Conservation (phyloP, 2,797 vertebrate species). For the Dryobates pubescens region DNA sequence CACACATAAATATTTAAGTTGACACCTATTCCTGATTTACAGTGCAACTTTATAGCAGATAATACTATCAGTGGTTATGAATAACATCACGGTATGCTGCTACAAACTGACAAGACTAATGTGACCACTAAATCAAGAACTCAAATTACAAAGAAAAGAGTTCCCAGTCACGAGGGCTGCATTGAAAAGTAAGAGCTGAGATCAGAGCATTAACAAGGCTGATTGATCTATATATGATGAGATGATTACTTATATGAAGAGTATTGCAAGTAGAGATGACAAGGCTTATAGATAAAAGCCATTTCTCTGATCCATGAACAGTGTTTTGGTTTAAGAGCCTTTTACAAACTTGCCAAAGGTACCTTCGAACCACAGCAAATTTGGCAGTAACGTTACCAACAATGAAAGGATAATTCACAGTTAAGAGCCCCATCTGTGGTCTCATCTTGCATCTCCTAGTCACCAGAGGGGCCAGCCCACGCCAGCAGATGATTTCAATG, state of each 20-base stretch:
- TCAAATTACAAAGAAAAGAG: conserved; percentile 86
- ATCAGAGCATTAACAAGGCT: conserved; percentile 82
- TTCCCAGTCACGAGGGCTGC: conserved; percentile 78
- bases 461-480: conserved; percentile 45
- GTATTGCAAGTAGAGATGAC: conserved; percentile 80
- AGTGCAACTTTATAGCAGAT: conserved; percentile 83
- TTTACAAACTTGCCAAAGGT: conserved; percentile 74
- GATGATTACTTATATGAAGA: conserved; percentile 85
- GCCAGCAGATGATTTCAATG: background rate
- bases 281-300: conserved; percentile 83
- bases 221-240: conserved; percentile 86
- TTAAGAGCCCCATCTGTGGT: conserved; percentile 50
- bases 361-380: conserved; percentile 73
- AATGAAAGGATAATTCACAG: conserved; percentile 62
- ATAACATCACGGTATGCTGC: conserved; percentile 82
- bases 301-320: conserved; percentile 75
- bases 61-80: conserved; percentile 85
- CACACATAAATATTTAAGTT: conserved; percentile 83
- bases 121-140: conserved; percentile 85
- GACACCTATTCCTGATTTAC: conserved; percentile 85
- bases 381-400: conserved; percentile 70
- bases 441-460: conserved; percentile 26
- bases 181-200: conserved; percentile 80
- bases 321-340: conserved; percentile 72
- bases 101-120: conserved; percentile 86